phyloP scores from a whole-genome alignment of 2,888 invertebrate genomes.

The Agrotis ipsilon region DNA sequence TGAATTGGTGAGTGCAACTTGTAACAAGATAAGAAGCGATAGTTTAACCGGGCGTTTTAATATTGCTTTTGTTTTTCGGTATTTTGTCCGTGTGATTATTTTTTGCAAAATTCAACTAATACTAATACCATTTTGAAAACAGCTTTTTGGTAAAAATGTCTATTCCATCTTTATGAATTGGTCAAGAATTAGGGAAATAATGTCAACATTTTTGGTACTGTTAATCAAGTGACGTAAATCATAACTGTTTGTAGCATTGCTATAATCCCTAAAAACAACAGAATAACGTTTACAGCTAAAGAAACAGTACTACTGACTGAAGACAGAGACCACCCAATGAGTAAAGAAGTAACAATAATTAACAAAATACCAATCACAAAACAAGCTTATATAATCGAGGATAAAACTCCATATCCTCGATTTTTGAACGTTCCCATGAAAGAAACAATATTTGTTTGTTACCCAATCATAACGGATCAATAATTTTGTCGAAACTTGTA shows the following conservation, averaged over 20 bases:
- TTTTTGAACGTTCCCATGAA: slow-evolving; percentile 60
- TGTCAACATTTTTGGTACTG: no score
- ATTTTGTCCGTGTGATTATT: neutral
- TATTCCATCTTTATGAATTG: neutral
- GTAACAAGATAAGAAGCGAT: neutral
- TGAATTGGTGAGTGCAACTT: slow-evolving; percentile 2
- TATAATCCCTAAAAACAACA: no score
- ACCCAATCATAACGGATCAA: slow-evolving; percentile 69
- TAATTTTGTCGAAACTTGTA: slow-evolving; percentile 62
- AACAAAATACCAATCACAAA: slow-evolving; percentile 5
- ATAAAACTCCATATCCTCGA: slow-evolving; percentile 32
- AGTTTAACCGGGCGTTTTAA: neutral
- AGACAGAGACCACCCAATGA: neutral
- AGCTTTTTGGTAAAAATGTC: neutral
- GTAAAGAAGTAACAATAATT: neutral
- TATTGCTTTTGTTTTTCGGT: neutral
- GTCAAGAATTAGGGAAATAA: neutral
- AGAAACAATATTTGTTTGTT: slow-evolving; percentile 51
- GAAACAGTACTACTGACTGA: neutral
- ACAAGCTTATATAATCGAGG: slow-evolving; percentile 41
- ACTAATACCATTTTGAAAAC: neutral
- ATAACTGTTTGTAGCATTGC: no score
- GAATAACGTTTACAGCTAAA: neutral
- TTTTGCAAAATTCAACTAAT: no score
- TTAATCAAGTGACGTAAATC: no score